phyloP scores from a whole-genome alignment of 2,113 vertebrate species.

The Megaleporinus macrocephalus region DNA sequence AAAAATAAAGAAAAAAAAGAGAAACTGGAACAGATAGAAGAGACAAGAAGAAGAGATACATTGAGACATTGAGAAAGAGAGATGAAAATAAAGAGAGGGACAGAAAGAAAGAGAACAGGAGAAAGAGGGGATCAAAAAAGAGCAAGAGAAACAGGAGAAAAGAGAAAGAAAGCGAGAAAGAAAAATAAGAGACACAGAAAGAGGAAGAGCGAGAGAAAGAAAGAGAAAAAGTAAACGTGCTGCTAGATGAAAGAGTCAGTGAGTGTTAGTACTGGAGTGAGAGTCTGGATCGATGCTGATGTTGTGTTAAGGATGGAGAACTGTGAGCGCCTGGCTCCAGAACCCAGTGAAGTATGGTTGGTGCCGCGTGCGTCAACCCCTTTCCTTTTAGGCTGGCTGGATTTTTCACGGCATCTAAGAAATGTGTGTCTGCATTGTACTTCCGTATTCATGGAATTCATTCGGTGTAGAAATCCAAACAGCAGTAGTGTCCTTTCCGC shows the following conservation, averaged over 20 bases:
- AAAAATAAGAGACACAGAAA: not conserved
- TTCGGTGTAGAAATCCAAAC: conserved; percentile 16
- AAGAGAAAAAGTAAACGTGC: not conserved
- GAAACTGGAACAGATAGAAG: no score
- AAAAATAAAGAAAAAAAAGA: no score
- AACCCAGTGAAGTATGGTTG: not conserved
- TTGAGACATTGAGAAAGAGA: not conserved
- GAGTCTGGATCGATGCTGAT: not conserved
- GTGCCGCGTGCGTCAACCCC: no score
- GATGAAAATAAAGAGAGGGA: not conserved
- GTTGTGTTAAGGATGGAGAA: not conserved
- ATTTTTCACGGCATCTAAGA: not conserved
- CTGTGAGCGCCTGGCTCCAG: not conserved
- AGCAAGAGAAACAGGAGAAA: not conserved
- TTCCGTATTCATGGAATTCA: conserved; percentile 33
- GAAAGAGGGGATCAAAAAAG: not conserved
- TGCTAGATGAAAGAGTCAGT: no score
- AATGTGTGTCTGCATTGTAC: not conserved
- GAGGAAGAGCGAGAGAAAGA: not conserved
- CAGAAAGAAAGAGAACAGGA: not conserved
- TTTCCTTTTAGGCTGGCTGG: not conserved
- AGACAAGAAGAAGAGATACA: no score
- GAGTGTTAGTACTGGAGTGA: not conserved
- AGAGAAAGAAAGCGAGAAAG: not conserved
- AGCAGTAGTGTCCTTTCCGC: conserved; percentile 14